Base-by-base conservation (phyloP, 1,140 invertebrate species). In the Brachionus asplanchnoidis region DNA sequence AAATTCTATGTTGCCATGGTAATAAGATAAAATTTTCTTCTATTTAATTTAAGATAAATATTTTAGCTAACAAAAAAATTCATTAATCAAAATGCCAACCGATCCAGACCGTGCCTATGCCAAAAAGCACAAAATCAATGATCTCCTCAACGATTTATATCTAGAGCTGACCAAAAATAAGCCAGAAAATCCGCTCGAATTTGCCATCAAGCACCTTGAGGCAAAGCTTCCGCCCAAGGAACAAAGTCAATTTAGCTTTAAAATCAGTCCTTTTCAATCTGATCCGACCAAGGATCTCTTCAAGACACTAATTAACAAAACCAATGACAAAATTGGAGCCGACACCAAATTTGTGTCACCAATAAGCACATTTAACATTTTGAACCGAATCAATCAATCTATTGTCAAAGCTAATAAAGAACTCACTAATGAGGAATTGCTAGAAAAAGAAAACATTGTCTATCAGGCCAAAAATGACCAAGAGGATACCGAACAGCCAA, bases 41-140 rank as follows among this genome's bases (percentile, higher is more conserved):
- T n/a, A 46, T 11, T 12, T 14, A 6, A 12, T 46, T 46, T 12
- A 14, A 46, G 1, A 46, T 7, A 46, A 46, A 46, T 14, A 2
- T 46, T 36, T 36, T 36, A 6, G 3, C 28, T 11, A 44, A 44
- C 4, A 42, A 42, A 44, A 46, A 46, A 46, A 46, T 46, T 46
- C 4, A 0, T 46, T 46, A 6, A 12, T 14, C 2, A 68, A 75
- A 75, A 75, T 75, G 70, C 70, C 70, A 2, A n/a, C 32, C 20
- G 70, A 75, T 44, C 32, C 70, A 8, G 70, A 75, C 4, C 36
- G 42, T 42, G 14, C 70, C 32, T 75, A 75, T 17, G 70, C 36
- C 20, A 75, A 75, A 75, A 40, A 75, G 36, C 70, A 75, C 20
- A 75, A 75, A 20, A 20, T 75, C 36, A 75, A 75, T 75, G 70